These are phyloP conservation scores for Diplogasteroides magnus DNA, from an alignment of 1,140 invertebrate genomes.

Conservation along the genomic window DNA sequence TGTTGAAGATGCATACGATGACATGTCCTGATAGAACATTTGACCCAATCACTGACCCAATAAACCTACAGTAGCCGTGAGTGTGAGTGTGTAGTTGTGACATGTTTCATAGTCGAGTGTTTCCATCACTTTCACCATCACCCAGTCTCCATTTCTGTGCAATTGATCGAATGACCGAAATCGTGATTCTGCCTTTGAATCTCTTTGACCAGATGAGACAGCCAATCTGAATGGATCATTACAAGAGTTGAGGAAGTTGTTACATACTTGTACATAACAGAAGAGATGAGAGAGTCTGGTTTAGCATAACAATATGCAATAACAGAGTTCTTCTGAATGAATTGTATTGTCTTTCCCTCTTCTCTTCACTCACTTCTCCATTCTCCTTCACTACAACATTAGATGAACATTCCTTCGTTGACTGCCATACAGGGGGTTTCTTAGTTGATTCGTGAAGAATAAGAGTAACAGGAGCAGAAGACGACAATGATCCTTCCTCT, in stretches of 20 bases:
- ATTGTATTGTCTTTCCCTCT: conserved; percentile 24
- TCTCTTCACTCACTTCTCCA: conserved; percentile 24
- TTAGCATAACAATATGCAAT: conserved; percentile 39
- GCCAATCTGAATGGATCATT: conserved; percentile 32
- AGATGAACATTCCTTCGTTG: conserved; percentile 26
- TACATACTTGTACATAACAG: neutral
- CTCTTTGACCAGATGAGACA: conserved; percentile 42
- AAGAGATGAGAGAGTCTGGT: conserved; percentile 25
- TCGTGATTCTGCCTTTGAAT: conserved; percentile 41
- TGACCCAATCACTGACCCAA: neutral
- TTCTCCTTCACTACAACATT: conserved; percentile 38
- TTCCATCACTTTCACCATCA: conserved; percentile 50
- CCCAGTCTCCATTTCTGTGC: conserved; percentile 41
- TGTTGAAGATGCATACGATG: conserved; percentile 36
- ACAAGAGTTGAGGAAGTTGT: neutral
- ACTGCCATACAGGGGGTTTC: conserved; percentile 39
- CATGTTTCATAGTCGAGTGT: conserved; percentile 45
- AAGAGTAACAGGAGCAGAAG: conserved; percentile 37
- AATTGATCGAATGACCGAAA: conserved; percentile 50
- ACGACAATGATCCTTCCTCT: conserved; percentile 33
- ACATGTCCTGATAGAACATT: conserved; percentile 38
- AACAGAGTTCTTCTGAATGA: conserved; percentile 24
- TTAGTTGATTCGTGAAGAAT: conserved; percentile 46
- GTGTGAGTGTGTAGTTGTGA: conserved; percentile 48
- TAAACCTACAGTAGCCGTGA: conserved; percentile 47